A percentile compares a stretch with the other conserved stretches of the same genome.
Conservation (phyloP, 1,140 invertebrate genomes). For the Psix sp. region DNA sequence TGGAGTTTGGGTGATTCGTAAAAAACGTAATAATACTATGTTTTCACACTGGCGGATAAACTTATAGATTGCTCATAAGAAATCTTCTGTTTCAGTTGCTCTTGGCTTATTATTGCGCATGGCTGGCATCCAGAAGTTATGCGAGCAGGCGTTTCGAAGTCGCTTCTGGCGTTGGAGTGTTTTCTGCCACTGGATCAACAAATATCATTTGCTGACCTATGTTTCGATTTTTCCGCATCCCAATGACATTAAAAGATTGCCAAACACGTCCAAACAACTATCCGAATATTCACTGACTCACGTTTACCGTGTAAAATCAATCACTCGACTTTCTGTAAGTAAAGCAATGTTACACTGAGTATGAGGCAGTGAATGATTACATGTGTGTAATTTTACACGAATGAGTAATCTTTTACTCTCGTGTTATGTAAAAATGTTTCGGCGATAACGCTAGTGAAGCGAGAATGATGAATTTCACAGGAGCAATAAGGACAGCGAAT, state of each 20-base stretch:
- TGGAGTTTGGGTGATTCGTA: too few relatives aligned
- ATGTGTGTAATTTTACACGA: too few relatives aligned
- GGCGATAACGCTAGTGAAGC: too few relatives aligned
- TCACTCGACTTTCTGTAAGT: too few relatives aligned
- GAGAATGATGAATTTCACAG: too few relatives aligned
- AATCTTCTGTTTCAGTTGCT: conserved; percentile 27
- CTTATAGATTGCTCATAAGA: conserved; percentile 22
- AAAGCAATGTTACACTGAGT: too few relatives aligned
- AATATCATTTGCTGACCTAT: conserved; percentile 31
- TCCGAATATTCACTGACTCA: background rate
- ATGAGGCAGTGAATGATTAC: too few relatives aligned
- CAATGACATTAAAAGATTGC: conserved; percentile 7
- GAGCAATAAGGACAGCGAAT: too few relatives aligned
- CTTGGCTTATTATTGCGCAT: conserved; percentile 33
- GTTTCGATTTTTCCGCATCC: conserved; percentile 14
- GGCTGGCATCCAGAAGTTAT: conserved; percentile 39
- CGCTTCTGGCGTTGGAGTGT: conserved; percentile 23
- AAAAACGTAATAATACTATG: too few relatives aligned
- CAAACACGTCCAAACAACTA: background rate
- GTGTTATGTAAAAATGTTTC: too few relatives aligned
- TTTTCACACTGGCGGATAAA: background rate
- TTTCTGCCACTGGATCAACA: conserved; percentile 20
- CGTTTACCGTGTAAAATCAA: too few relatives aligned
- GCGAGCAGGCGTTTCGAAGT: conserved; percentile 32
- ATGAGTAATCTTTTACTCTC: too few relatives aligned